Conservation (phyloP, 2,888 invertebrate genomes). For the Phortica okadai region DNA sequence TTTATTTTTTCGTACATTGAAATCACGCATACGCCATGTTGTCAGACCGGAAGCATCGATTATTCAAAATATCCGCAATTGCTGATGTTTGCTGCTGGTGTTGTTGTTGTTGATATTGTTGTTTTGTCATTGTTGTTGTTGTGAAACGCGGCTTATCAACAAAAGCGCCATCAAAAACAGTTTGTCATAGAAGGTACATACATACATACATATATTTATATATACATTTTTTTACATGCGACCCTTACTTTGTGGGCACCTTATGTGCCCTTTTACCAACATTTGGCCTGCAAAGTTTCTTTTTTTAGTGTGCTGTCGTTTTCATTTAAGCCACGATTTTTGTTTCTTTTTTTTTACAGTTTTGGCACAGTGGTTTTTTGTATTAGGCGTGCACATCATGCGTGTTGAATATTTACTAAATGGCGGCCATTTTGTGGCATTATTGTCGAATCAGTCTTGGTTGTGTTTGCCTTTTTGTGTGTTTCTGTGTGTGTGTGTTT, state of each 20-base stretch:
- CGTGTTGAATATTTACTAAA: conserved; percentile 20
- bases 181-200: conserved; percentile 49
- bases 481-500: conserved; percentile 6
- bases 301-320: not conserved
- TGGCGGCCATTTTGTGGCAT: conserved; percentile 26
- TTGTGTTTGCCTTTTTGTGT: conserved; percentile 6
- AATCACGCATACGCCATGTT: conserved; percentile 9
- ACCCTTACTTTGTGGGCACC: not conserved
- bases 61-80: conserved; percentile 69
- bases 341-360: not conserved
- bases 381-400: conserved; percentile 6
- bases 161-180: conserved; percentile 63
- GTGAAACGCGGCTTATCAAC: conserved; percentile 57
- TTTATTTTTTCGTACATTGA: not conserved
- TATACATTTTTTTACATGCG: not conserved
- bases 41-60: conserved; percentile 61
- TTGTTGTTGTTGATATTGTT: not conserved
- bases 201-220: too few relatives aligned
- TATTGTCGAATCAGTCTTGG: conserved; percentile 20
- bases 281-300: not conserved
- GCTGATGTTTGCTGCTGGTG: conserved; percentile 32
- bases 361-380: conserved; percentile 23
- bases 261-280: not conserved
- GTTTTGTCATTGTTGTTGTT: not conserved
- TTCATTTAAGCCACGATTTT: not conserved